Evolutionary conservation across 37 sponge, comb jelly and placozoan genomes (phyloP).

Genomic region (Geodia barretti): DNA sequence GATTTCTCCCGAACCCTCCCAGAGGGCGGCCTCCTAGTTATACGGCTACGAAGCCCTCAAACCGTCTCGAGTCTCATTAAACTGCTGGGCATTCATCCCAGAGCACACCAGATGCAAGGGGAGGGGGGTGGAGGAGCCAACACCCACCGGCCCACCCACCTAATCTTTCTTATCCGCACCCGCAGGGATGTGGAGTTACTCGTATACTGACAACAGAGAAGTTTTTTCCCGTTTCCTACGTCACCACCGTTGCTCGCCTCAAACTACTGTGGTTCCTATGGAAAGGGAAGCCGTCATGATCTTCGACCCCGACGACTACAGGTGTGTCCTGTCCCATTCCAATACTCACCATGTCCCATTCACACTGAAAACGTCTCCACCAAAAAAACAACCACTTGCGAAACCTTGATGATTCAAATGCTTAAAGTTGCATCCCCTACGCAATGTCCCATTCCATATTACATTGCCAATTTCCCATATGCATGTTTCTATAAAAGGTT

Average conservation of each 20-base stretch:
- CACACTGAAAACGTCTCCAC: no score
- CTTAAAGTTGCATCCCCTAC: no score
- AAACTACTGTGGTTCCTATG: slow-evolving; percentile 85
- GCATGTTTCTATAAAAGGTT: slow-evolving; percentile 15
- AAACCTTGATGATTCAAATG: no score
- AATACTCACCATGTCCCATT: no score
- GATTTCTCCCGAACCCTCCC: slow-evolving; percentile 78
- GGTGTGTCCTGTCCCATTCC: no score
- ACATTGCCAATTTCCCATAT: not conserved
- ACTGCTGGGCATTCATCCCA: slow-evolving; percentile 67
- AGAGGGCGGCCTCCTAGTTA: slow-evolving; percentile 78
- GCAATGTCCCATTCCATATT: not conserved
- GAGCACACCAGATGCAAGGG: slow-evolving; percentile 87
- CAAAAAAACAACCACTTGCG: no score
- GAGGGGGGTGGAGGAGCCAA: slow-evolving; percentile 16
- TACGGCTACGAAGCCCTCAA: slow-evolving; percentile 70
- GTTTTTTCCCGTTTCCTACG: slow-evolving; percentile 55
- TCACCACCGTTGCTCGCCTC: slow-evolving; percentile 86
- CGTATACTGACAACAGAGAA: slow-evolving; percentile 47
- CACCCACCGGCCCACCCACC: not conserved
- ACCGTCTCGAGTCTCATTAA: slow-evolving; percentile 57
- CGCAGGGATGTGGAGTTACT: slow-evolving; percentile 55
- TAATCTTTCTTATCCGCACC: no score
- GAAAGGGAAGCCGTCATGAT: slow-evolving; percentile 73
- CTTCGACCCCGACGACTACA: slow-evolving; percentile 50